phyloP scores from a whole-genome alignment of 1,140 invertebrate genomes.

The Drosophila kohkoa region DNA sequence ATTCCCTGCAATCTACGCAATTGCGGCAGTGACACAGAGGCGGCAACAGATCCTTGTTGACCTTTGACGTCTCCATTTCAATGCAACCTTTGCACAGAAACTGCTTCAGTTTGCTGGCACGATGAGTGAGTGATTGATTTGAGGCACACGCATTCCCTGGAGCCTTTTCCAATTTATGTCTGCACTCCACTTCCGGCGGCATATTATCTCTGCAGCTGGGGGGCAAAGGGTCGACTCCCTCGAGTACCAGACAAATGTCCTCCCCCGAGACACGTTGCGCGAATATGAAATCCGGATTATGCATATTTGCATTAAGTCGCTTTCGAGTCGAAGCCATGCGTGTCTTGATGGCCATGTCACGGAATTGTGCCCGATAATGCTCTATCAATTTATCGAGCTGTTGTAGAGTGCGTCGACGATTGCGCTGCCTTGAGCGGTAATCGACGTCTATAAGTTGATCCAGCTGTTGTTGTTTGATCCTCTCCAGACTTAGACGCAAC shows the following conservation, averaged over 20 bases:
- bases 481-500: conserved; percentile 19
- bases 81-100: conserved; percentile 14
- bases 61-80: not conserved
- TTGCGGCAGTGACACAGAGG: not conserved
- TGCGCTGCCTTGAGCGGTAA: not conserved
- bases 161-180: not conserved
- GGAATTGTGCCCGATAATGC: conserved; percentile 41
- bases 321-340: conserved; percentile 39
- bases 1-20: conserved; percentile 11
- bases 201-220: conserved; percentile 2
- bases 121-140: not conserved
- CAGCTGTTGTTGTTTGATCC: conserved; percentile 27
- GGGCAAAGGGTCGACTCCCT: not conserved
- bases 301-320: conserved; percentile 13
- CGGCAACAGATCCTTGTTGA: not conserved
- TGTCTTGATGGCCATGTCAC: conserved; percentile 44
- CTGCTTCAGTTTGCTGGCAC: conserved; percentile 45
- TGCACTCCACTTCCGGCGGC: not conserved
- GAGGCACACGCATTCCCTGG: not conserved
- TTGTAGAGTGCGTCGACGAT: conserved; percentile 19
- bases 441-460: conserved; percentile 6
- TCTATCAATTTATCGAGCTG: conserved; percentile 51
- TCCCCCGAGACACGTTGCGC: not conserved
- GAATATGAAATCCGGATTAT: conserved; percentile 17
- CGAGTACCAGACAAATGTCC: not conserved